Conservation (phyloP, 2,113 vertebrate genomes). For the Chrysochloris asiatica region DNA sequence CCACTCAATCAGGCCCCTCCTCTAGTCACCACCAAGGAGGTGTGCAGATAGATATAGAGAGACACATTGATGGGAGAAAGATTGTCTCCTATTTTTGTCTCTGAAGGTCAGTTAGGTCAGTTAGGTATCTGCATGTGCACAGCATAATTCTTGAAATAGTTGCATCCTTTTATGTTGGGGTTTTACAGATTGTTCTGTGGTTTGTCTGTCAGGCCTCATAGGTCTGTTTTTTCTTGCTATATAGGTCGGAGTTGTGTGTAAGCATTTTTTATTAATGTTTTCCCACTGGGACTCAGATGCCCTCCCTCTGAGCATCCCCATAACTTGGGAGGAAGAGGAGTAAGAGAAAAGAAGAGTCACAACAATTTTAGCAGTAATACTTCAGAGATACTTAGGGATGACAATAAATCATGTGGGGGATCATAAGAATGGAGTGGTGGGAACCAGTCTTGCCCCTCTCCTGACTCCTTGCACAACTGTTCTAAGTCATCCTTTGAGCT, state of each 20-base stretch:
- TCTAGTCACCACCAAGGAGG: no score
- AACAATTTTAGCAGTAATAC: neutral
- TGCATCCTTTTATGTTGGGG: no score
- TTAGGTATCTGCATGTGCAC: no score
- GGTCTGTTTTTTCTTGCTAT: no score
- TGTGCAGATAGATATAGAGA: no score
- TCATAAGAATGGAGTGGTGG: neutral
- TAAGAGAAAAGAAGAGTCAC: neutral
- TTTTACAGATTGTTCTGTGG: no score
- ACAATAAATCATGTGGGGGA: neutral
- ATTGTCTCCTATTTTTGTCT: no score
- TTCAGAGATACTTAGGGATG: neutral
- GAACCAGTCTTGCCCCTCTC: neutral
- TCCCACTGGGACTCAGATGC: neutral
- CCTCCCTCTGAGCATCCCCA: neutral
- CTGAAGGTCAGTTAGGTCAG: no score
- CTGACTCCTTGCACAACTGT: neutral
- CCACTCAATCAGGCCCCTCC: no score
- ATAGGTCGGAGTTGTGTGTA: neutral
- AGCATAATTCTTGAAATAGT: no score
- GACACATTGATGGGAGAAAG: no score
- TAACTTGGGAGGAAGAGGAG: neutral
- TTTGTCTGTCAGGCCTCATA: no score
- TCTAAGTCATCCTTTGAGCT: neutral
- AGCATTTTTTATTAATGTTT: conserved; percentile 40